These are phyloP conservation scores for Poeciliopsis infans DNA, from an alignment of 2,797 vertebrate genomes.

Conservation along the genomic window DNA sequence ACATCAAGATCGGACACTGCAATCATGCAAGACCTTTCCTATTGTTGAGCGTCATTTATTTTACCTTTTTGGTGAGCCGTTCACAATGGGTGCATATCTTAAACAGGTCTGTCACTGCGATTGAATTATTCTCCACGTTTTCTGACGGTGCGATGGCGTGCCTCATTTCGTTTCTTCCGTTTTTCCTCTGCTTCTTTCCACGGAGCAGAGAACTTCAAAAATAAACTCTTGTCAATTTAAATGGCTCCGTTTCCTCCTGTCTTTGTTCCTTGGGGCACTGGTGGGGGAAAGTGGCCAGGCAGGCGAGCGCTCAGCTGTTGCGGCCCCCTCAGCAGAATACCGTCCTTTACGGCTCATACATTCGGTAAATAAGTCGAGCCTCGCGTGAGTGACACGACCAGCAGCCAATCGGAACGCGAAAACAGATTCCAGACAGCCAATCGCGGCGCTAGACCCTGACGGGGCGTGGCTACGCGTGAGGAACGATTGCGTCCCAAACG, in stretches of 20 bases:
- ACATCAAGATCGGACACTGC: not conserved
- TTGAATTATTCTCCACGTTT: slow-evolving; percentile 74
- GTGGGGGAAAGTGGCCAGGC: not conserved
- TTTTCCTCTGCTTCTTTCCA: slow-evolving; percentile 37
- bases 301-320: slow-evolving; percentile 70
- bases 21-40: not conserved
- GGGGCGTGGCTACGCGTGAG: slow-evolving; percentile 42
- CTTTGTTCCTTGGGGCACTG: slow-evolving; percentile 80
- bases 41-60: slow-evolving; percentile 9
- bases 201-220: slow-evolving; percentile 22
- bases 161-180: slow-evolving; percentile 78
- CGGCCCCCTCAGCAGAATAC: slow-evolving; percentile 73
- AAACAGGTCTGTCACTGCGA: slow-evolving; percentile 74
- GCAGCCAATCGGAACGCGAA: slow-evolving; percentile 69
- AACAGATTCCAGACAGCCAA: slow-evolving; percentile 70
- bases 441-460: not conserved
- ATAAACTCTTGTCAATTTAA: not conserved
- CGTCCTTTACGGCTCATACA: slow-evolving; percentile 59
- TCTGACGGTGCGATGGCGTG: slow-evolving; percentile 77
- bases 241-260: slow-evolving; percentile 56
- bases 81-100: slow-evolving; percentile 85
- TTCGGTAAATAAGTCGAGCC: slow-evolving; percentile 79
- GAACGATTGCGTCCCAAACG: slow-evolving; percentile 53
- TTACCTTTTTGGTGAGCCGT: slow-evolving; percentile 83
- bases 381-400: slow-evolving; percentile 49